Evolutionary conservation across 1,140 invertebrate species (phyloP), one percentile per base, ranked within the genome.

Genomic region (Ctenoplectra terminalis): DNA sequence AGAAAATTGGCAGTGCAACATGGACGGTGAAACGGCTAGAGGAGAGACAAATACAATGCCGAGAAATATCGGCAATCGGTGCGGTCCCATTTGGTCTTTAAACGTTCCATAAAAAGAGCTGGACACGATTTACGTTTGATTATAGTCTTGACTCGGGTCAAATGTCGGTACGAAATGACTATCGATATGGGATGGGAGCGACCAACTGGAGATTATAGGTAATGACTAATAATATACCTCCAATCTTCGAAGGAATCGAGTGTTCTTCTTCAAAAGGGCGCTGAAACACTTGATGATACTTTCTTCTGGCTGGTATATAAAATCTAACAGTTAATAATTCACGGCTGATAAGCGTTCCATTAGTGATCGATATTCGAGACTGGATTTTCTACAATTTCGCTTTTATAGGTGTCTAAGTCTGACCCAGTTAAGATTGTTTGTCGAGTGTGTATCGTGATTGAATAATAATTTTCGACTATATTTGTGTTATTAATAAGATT

Each of bases 51-150:
- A 70, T 29, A 60, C 54, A 43, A 52, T 43, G 83, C 11, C 4
- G 31, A 74, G 43, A 26, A 58, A 60, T 31, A 54, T 81, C 80
- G 63, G 54, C 56, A 69, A 84, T 54, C 81, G 81, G 71, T 46
- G 67, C 82, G 79, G 86, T 88, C 78, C 69, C 80, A 79, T 88
- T 90, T 72, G 86, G 90, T 77, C 76, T 88, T 92, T 90, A 92
- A 91, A 90, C 85, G 87, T 79, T 85, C 69, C 69, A 87, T 87
- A 91, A 91, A 92, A 92, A 91, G 87, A 88, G 87, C 87, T 82
- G 90, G 89, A 92, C 90, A 92, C 92, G 91, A 92, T 91, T 93
- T 92, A 90, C 80, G 88, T 77, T 89, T 88, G 90, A 92, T 92
- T 91, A 90, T 82, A 90, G 89, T 75, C 71, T 66, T 60, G 70